Percentiles rank a stretch among this genome's conserved stretches.
Evolutionary conservation across 23 tunicate genomes (phyloP).

Genomic region (Halocynthia roretzi): DNA sequence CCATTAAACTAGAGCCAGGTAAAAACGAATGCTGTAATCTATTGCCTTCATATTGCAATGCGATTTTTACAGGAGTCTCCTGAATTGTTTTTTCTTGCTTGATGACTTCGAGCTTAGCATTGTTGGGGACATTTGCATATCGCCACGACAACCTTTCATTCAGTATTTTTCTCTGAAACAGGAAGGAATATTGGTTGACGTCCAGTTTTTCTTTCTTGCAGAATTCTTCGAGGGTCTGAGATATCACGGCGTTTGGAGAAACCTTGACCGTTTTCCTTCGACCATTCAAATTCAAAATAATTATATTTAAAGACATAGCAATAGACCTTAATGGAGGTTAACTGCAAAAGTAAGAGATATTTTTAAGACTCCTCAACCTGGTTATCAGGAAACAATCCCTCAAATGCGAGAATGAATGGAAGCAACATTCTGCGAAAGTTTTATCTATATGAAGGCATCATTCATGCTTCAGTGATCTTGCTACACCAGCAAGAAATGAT

Average conservation of each 20-base stretch:
- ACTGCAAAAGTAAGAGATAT: too few species aligned
- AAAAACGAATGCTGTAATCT: slow-evolving; percentile 42
- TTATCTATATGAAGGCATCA: too few species aligned
- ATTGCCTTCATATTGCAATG: slow-evolving; percentile 44
- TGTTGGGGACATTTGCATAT: slow-evolving; percentile 67
- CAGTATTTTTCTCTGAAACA: slow-evolving; percentile 25
- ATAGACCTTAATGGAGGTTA: too few species aligned
- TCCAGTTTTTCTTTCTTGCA: slow-evolving; percentile 41
- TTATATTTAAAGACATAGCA: slow-evolving; percentile 18
- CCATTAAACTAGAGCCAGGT: slow-evolving; percentile 11
- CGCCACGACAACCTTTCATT: slow-evolving; percentile 62
- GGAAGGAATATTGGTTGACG: slow-evolving; percentile 23
- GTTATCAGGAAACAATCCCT: too few species aligned
- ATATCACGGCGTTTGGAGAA: slow-evolving; percentile 17
- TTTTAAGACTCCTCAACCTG: too few species aligned
- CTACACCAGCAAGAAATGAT: too few species aligned
- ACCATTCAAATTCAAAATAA: slow-evolving; percentile 23
- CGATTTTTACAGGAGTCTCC: slow-evolving; percentile 39
- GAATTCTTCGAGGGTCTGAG: slow-evolving; percentile 54
- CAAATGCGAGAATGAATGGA: too few species aligned
- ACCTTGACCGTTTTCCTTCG: slow-evolving; percentile 27
- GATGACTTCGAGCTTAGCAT: slow-evolving; percentile 63
- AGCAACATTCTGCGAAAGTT: too few species aligned
- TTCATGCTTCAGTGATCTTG: too few species aligned
- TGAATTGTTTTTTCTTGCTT: slow-evolving; percentile 5